phyloP scores from a whole-genome alignment of 2,888 invertebrate genomes.

The Drosophila subquinaria region DNA sequence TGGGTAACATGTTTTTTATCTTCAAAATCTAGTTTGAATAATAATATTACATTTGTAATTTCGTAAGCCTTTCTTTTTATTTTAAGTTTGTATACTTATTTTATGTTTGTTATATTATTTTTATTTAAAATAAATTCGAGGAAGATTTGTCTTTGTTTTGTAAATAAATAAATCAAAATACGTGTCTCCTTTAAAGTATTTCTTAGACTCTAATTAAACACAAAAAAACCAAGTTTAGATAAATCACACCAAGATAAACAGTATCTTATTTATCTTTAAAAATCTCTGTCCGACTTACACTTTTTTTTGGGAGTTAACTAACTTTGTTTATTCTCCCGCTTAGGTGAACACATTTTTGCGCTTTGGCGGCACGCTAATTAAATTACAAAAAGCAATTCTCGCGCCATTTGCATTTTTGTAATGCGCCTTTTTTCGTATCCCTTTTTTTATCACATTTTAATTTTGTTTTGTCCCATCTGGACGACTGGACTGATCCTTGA shows the following conservation, averaged over 20 bases:
- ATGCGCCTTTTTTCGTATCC: constrained; percentile 4
- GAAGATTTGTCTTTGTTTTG: too few relatives aligned
- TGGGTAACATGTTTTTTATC: too few relatives aligned
- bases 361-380: constrained; percentile 59
- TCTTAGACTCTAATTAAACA: neutral
- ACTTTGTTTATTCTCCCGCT: constrained; percentile 9
- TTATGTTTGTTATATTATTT: too few relatives aligned
- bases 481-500: constrained; percentile 16
- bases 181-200: too few relatives aligned
- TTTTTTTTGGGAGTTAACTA: constrained; percentile 3
- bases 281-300: constrained; percentile 6
- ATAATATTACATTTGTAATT: too few relatives aligned
- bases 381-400: constrained; percentile 62
- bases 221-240: neutral
- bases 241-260: neutral
- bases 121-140: too few relatives aligned
- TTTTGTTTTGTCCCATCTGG: constrained; percentile 1
- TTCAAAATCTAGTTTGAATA: too few relatives aligned
- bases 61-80: too few relatives aligned
- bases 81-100: too few relatives aligned
- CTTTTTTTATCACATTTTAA: constrained; percentile 20
- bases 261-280: neutral
- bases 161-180: too few relatives aligned
- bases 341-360: constrained; percentile 35
- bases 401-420: constrained; percentile 56